Evolutionary conservation across 2,888 invertebrate genomes (phyloP).

Genomic region (Pollenia angustigena): DNA sequence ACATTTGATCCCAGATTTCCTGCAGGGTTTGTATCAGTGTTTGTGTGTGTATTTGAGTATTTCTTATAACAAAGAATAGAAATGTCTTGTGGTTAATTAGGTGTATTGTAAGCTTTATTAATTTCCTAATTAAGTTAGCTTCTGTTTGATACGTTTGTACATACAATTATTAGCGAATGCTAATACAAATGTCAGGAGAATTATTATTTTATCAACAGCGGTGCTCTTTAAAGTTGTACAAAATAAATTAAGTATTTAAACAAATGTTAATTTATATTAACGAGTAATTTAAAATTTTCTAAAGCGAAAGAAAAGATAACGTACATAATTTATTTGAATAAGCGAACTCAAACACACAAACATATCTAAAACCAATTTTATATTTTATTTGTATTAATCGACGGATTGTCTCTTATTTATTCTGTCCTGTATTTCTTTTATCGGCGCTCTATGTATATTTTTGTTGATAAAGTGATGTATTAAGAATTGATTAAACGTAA

Average conservation of each 20-base stretch:
- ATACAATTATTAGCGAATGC: conserved; percentile 61
- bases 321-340: background rate
- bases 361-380: background rate
- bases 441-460: conserved; percentile 10
- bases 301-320: background rate
- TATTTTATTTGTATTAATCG: conserved; percentile 2
- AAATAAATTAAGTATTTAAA: conserved; percentile 64
- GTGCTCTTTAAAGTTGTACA: conserved; percentile 55
- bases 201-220: conserved; percentile 57
- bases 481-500: conserved; percentile 17
- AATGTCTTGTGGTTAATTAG: conserved; percentile 77
- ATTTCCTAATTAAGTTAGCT: conserved; percentile 79
- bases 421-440: background rate
- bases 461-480: background rate
- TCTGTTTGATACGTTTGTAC: conserved; percentile 70
- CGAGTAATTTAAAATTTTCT: conserved; percentile 10
- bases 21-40: conserved; percentile 52
- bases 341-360: background rate
- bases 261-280: conserved; percentile 61
- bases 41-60: conserved; percentile 17
- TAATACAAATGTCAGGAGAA: conserved; percentile 66
- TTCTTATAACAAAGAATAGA: conserved; percentile 70
- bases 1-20: too few relatives aligned
- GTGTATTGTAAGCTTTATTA: conserved; percentile 78
- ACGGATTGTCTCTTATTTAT: background rate